Evolutionary conservation across 23 tunicate species (phyloP).

Genomic region (Trididemnum nubilum): DNA sequence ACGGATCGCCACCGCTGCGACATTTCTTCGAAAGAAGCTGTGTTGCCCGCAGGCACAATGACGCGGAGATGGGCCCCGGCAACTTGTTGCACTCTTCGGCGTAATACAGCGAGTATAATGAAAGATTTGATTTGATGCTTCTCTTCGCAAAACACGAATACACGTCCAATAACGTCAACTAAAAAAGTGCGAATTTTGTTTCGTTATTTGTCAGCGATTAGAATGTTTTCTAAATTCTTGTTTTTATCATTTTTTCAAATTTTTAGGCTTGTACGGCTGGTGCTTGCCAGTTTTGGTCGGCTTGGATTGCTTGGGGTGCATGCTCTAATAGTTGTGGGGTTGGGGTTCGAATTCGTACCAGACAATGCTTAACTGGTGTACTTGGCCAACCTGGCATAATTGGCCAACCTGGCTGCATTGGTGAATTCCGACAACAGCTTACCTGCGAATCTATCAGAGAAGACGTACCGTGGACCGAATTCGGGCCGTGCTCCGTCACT

Average conservation of each 20-base stretch:
- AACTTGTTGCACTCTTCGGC: too few relatives aligned
- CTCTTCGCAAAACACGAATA: too few relatives aligned
- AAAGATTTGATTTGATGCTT: too few relatives aligned
- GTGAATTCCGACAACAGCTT: conserved; percentile 27
- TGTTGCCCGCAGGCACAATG: too few relatives aligned
- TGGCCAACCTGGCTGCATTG: conserved; percentile 66
- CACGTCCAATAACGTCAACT: too few relatives aligned
- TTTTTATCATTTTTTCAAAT: not conserved
- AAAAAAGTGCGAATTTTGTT: too few relatives aligned
- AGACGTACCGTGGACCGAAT: conserved; percentile 66
- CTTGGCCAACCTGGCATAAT: conserved; percentile 57
- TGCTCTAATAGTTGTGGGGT: conserved; percentile 87
- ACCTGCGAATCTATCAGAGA: conserved; percentile 45
- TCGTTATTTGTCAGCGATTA: too few relatives aligned
- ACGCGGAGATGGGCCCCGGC: too few relatives aligned
- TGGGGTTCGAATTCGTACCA: conserved; percentile 43
- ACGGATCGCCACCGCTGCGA: too few relatives aligned
- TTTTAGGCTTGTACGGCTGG: conserved; percentile 55
- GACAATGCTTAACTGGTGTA: conserved; percentile 57
- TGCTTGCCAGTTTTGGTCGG: conserved; percentile 76
- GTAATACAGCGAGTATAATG: too few relatives aligned
- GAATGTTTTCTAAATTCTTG: too few relatives aligned
- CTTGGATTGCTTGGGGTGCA: conserved; percentile 64
- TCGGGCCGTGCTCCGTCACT: conserved; percentile 51
- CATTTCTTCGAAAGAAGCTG: too few relatives aligned